Evolutionary conservation across 2,113 vertebrate genomes (phyloP), one percentile per base, ranked within the genome.

Genomic region (Perca flavescens): DNA sequence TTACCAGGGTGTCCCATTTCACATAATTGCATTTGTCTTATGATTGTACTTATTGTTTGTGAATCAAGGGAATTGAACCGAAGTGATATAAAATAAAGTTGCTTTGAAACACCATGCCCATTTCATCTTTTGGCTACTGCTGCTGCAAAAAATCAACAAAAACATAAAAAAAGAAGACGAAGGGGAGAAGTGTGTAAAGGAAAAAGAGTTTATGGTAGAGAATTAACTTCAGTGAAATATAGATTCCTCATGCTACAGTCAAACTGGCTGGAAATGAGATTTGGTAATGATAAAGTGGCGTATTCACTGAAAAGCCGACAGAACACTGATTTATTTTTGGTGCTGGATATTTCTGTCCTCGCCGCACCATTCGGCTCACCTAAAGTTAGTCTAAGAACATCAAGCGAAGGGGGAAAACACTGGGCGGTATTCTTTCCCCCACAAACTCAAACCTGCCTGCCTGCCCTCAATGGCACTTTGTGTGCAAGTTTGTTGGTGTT

Each of bases 381-480:
- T 71, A 53, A 58, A 70, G 66, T 77, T 57, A 68, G 74, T 10
- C 81, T 49, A 36, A 56, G 22, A 88, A 74, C 81, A 78, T 81
- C 53, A 63, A 77, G 78, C 22, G 31, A 22, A 46, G 69, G 49
- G 58, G 82, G 71, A 80, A 79, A 93, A 94, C 92, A 93, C 83
- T 89, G 91, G 83, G 31, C 88, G 57, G 89, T 86, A 90, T 92
- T 93, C 87, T 91, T 75, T 22, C 40, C 72, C 67, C 22, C 70
- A 47, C 72, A 66, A 31, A 67, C 75, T 65, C 81, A 0, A 69
- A 61, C 58, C 49, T 40, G 86, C 54, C 80, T 66, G 80, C 81
- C 71, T 12, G 65, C 34, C 63, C 84, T 94, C 90, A 94, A 93
- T 92, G 84, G 56, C 53, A 86, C 92, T 92, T 93, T 94, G 90